Base-by-base conservation (phyloP, 2,797 vertebrate species). In the Syngnathus rostellatus region DNA sequence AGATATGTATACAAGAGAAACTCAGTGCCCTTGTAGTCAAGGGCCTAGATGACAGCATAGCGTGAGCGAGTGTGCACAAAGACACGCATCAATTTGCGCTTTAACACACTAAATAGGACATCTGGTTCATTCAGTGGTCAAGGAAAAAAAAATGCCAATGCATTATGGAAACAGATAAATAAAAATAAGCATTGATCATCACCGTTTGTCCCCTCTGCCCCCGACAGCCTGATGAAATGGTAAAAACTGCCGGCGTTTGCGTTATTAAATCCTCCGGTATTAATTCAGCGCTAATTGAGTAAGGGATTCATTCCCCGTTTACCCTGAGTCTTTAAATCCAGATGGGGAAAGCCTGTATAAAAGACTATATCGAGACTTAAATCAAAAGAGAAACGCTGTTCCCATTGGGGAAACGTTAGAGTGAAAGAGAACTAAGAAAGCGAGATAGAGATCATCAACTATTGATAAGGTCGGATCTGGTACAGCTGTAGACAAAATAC, bases 1-100 rank as follows among this genome's bases (percentile, higher is more conserved):
- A 87, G 91, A 95, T 90, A 86, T 90, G 86, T 94, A 96, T 91
- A 96, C 94, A 97, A 93, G 91, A 94, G 76, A 94, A 89, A 90
- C 94, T 94, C 91, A 92, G 90, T 86, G 89, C 91, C 86, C 89
- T 77, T 79, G 90, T 83, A 92, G 93, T 93, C 91, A 93, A 91
- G 91, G 90, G 94, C 91, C 31, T 92, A 93, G 92, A 94, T 94
- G 94, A 93, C 89, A 93, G 89, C 82, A 88, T 92, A 90, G 88
- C 87, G 81, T 76, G 81, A 83, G 85, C 83, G 77, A 53, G 77
- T 71, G 81, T 69, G 70, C 40, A 45, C 23, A 23, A 37, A 61
- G 21, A 25, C 31, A 51, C 48, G 9, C 45, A 39, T 45, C 48
- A 50, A 37, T 48, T 51, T 48, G 21, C n/a, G 12, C 62, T 63